These are phyloP conservation scores for Diplazon laetatorius DNA, from an alignment of 2,888 invertebrate genomes.

Conservation along the genomic window DNA sequence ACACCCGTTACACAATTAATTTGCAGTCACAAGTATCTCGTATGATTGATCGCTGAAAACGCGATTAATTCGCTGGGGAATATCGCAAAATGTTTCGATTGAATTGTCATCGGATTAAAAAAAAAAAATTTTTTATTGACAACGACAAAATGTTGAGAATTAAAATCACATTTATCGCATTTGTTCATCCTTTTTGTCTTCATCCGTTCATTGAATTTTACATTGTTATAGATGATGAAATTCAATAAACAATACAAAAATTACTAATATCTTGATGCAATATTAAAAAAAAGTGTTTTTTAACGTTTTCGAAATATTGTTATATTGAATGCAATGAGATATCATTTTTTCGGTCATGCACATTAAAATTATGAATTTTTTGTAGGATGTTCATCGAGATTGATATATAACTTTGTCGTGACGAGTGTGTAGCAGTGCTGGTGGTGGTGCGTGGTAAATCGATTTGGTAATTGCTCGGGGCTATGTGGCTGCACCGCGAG, in stretches of 20 bases:
- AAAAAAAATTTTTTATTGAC: too few species aligned
- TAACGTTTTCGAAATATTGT: neutral
- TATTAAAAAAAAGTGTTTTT: neutral
- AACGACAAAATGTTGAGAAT: too few species aligned
- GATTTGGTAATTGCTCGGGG: slow-evolving; percentile 41
- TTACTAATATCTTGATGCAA: neutral
- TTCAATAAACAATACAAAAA: too few species aligned
- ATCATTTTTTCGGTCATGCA: neutral
- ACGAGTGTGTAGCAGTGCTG: slow-evolving; percentile 1
- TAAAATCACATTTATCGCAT: too few species aligned
- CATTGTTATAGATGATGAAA: too few species aligned
- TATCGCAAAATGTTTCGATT: too few species aligned
- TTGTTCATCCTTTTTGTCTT: too few species aligned
- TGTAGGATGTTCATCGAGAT: slow-evolving; percentile 19
- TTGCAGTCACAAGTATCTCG: neutral
- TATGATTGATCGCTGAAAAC: neutral
- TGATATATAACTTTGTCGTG: slow-evolving; percentile 25
- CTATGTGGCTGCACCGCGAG: slow-evolving; percentile 1
- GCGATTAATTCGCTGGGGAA: neutral
- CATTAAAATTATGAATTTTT: neutral
- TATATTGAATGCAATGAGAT: neutral
- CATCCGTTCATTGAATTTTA: neutral
- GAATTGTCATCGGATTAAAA: too few species aligned
- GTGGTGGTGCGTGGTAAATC: slow-evolving; percentile 24
- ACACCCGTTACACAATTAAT: slow-evolving; percentile 1